phyloP scores from a whole-genome alignment of 2,113 vertebrate species.

The Oryctolagus cuniculus region mOryCun1.1 NC_091435.1:111978501-111979000 shows the following conservation, averaged over 20 bases:
- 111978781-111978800: conserved; percentile 7
- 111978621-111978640: not conserved
- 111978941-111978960: not conserved
- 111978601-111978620: not conserved
- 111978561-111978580: no score
- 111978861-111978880: not conserved
- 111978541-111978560: no score
- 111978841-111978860: not conserved
- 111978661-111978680: conserved; percentile 5
- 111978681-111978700: not conserved
- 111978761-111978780: not conserved
- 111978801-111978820: not conserved
- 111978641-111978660: not conserved
- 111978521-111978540: no score
- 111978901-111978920: not conserved
- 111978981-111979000: not conserved
- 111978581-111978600: no score
- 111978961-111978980: conserved; percentile 6
- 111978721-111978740: conserved; percentile 30
- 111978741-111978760: not conserved
- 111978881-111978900: conserved; percentile 2
- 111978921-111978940: not conserved
- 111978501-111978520: no score
- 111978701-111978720: conserved; percentile 1
- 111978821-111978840: not conserved